These are phyloP conservation scores for Tapirus indicus DNA, from an alignment of 2,797 vertebrate genomes.

Conservation along the genomic window DNA sequence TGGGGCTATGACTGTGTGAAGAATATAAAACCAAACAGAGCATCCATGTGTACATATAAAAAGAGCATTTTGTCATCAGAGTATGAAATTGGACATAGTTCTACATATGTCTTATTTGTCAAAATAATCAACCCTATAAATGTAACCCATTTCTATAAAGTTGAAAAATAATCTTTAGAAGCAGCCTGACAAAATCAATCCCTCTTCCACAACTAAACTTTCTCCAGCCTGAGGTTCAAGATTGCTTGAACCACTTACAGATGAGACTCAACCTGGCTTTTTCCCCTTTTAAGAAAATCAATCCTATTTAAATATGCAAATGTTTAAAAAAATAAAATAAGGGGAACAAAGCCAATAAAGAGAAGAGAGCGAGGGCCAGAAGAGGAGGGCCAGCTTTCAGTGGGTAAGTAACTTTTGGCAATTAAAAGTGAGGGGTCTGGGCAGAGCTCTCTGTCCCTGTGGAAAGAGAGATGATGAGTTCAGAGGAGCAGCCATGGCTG, in stretches of 20 bases:
- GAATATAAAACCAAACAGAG: neutral
- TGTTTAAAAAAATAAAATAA: neutral
- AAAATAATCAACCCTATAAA: neutral
- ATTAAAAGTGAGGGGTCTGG: neutral
- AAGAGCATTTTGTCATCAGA: neutral
- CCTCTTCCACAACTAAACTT: neutral
- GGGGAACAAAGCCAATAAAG: neutral
- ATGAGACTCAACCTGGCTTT: neutral
- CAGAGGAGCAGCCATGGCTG: accelerated
- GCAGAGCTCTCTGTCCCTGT: neutral
- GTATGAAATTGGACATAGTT: neutral
- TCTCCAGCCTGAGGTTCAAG: neutral
- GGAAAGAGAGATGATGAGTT: neutral
- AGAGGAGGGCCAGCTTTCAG: neutral
- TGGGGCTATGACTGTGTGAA: neutral
- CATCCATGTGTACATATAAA: neutral
- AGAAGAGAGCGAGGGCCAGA: neutral
- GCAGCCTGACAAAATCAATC: neutral
- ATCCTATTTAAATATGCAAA: neutral
- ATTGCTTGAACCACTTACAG: neutral
- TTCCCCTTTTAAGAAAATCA: neutral
- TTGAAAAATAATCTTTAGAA: conserved; percentile 26
- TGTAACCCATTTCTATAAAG: neutral
- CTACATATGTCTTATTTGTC: neutral
- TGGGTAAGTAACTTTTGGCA: neutral